phyloP scores from a whole-genome alignment of 2,113 vertebrate species.

The Cinclus mexicanus region DNA sequence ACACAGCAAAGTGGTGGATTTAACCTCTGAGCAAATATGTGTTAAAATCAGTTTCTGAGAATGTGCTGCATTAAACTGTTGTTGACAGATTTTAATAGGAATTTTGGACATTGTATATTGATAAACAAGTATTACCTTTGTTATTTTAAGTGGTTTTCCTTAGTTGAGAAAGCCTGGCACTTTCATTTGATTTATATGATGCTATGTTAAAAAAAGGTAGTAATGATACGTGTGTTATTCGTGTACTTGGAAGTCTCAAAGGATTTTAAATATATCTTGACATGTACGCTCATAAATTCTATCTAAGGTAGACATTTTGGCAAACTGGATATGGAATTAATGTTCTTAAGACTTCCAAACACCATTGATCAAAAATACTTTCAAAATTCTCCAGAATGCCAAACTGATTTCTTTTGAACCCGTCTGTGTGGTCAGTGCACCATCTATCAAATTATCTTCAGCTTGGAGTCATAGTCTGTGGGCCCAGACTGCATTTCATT shows the following conservation, averaged over 20 bases:
- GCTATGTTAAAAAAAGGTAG: slow-evolving; percentile 33
- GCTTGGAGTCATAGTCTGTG: background rate
- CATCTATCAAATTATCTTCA: slow-evolving; percentile 57
- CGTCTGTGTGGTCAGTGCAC: slow-evolving; percentile 30
- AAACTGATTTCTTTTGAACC: slow-evolving; percentile 40
- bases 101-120: slow-evolving; percentile 36
- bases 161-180: background rate
- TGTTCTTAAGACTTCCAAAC: slow-evolving; percentile 53
- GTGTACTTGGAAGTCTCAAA: slow-evolving; percentile 48
- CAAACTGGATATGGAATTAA: slow-evolving; percentile 42
- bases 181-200: slow-evolving; percentile 57
- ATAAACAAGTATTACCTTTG: slow-evolving; percentile 49
- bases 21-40: background rate
- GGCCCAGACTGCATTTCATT: background rate
- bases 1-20: background rate
- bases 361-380: slow-evolving; percentile 52
- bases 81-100: slow-evolving; percentile 46
- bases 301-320: slow-evolving; percentile 49
- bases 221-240: slow-evolving; percentile 50
- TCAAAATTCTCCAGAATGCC: slow-evolving; percentile 11
- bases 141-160: slow-evolving; percentile 64
- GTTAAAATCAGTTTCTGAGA: slow-evolving; percentile 15
- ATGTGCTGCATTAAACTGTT: background rate
- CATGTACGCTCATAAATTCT: slow-evolving; percentile 49
- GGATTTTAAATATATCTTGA: slow-evolving; percentile 51